Evolutionary conservation across 2,888 invertebrate species (phyloP), one percentile per base, ranked within the genome.

Genomic region (Schizotus pectinicornis): DNA sequence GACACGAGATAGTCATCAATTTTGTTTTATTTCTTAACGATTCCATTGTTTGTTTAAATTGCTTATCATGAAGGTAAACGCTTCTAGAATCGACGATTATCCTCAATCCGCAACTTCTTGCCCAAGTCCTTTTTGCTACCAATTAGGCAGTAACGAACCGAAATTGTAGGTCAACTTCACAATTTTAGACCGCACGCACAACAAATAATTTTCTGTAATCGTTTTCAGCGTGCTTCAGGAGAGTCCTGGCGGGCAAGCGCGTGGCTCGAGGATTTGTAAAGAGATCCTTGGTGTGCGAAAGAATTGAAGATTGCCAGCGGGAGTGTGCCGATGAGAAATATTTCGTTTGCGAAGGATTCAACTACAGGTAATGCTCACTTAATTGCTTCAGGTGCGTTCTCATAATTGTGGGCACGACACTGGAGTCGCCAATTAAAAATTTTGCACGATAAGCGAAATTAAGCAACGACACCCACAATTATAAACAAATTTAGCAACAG

Each of bases 311-410:
- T 70, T 93, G 92, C 74, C 85, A 90, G 73, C 79, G 85, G 36
- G 89, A 90, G 68, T 93, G 93, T 68, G 88, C 88, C 1, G 83
- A 84, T 5, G 92, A 92, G 74, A 86, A 85, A 71, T 81, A 86
- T 47, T 92, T 92, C 73, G 84, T 85, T 63, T 93, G 93, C 73
- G 91, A 91, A 79, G 92, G 92, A 65, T 93, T 92, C 73, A 92
- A 92, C 77, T 92, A 91, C 80, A 86, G 90, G 85, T 88, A 77
- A 79, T 76, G 37, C 36, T 33, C 9, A 47, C 36, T 13, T 42
- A 13, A 13, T 43, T 30, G 41, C 31, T 50, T 50, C 33, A 56
- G 35, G 30, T 33, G 14, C 34, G 33, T 49, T 14, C 11, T 33
- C 22, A 22, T 22, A 2, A 35, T 1, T 36, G 22, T 22, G 22